phyloP scores from a whole-genome alignment of 2,797 vertebrate species.

The Petrocephalus sullivani region DNA sequence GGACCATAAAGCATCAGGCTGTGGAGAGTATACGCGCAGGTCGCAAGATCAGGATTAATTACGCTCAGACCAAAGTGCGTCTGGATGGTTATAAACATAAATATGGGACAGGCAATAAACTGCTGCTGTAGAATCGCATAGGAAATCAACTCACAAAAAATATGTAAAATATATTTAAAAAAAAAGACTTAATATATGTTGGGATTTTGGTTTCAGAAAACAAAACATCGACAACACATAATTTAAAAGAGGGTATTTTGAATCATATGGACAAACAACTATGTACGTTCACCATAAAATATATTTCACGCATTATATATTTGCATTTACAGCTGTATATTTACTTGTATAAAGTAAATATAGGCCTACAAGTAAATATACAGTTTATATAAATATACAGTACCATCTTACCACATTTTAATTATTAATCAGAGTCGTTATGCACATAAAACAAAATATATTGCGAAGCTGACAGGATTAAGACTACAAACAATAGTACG shows the following conservation, averaged over 20 bases:
- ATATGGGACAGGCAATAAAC: not conserved
- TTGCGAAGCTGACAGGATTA: not conserved
- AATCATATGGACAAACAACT: not conserved
- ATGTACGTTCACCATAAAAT: not conserved
- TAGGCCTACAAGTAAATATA: too few relatives aligned
- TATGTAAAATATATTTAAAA: not conserved
- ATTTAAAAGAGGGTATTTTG: not conserved
- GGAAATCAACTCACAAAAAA: not conserved
- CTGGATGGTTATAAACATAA: not conserved
- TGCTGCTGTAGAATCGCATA: not conserved
- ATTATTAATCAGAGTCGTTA: not conserved
- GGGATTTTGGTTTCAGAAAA: not conserved
- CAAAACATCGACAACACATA: not conserved
- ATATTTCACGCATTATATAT: not conserved
- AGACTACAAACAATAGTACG: not conserved
- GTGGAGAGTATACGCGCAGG: not conserved
- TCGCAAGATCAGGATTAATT: conserved; percentile 3
- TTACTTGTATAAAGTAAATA: not conserved
- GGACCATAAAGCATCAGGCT: conserved; percentile 4
- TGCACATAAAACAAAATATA: not conserved
- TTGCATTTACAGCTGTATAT: not conserved
- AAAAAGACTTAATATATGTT: not conserved
- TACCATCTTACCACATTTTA: not conserved
- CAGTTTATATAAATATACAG: not conserved
- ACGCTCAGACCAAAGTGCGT: not conserved